phyloP scores from a whole-genome alignment of 1,140 invertebrate species.

The Listronotus bonariensis region DNA sequence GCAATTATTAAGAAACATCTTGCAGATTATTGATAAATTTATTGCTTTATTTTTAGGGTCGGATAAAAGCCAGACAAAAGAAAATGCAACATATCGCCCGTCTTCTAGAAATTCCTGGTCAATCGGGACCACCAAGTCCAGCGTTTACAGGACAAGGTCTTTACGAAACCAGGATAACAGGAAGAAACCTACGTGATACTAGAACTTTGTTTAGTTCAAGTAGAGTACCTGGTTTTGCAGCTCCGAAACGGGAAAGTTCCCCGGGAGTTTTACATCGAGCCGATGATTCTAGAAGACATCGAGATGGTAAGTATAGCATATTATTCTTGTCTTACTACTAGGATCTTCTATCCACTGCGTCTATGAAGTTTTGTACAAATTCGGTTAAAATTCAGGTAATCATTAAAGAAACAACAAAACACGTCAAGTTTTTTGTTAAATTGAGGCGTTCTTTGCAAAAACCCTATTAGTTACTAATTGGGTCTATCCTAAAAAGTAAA shows the following conservation, averaged over 20 bases:
- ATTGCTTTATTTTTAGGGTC: conserved; percentile 65
- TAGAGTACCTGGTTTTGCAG: conserved; percentile 71
- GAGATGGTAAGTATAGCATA: conserved; percentile 28
- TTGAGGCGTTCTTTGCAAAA: too few relatives aligned
- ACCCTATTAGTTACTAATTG: too few relatives aligned
- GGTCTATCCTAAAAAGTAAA: too few relatives aligned
- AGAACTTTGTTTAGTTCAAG: conserved; percentile 65
- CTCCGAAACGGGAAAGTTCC: conserved; percentile 62
- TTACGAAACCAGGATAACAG: conserved; percentile 50
- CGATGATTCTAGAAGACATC: conserved; percentile 46
- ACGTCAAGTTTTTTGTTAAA: too few relatives aligned
- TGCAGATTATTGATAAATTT: too few relatives aligned
- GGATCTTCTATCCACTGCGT: not conserved
- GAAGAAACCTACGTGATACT: conserved; percentile 62
- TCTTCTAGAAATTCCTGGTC: conserved; percentile 80
- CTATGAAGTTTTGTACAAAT: not conserved
- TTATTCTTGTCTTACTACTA: not conserved
- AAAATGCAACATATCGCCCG: conserved; percentile 95
- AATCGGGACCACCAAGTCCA: conserved; percentile 61
- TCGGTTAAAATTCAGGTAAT: too few relatives aligned
- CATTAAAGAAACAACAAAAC: too few relatives aligned
- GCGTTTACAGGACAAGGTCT: conserved; percentile 52
- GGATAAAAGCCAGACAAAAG: conserved; percentile 91
- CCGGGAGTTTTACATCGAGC: conserved; percentile 49
- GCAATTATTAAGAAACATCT: too few relatives aligned